Conservation (phyloP, 1,140 invertebrate species). For the Drosophila bocqueti region DNA sequence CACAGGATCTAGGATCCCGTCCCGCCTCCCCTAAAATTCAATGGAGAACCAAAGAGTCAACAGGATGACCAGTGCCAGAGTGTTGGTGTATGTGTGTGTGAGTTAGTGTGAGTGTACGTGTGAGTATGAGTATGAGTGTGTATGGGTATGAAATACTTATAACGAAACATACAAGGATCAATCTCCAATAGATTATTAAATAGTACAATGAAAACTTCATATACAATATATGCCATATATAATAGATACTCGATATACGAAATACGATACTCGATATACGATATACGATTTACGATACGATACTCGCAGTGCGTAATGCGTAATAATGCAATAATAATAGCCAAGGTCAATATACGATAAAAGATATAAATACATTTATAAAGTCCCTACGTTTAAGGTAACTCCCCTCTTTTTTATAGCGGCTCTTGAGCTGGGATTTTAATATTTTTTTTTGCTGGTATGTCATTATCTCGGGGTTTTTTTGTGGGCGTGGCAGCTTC, state of each 20-base stretch:
- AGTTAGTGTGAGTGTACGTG: conserved; percentile 19
- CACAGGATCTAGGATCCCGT: conserved; percentile 30
- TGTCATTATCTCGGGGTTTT: conserved; percentile 31
- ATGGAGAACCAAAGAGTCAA: not conserved
- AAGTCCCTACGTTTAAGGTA: conserved; percentile 41
- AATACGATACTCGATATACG: conserved; percentile 60
- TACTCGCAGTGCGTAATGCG: conserved; percentile 61
- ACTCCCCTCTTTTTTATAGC: conserved; percentile 33
- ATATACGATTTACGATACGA: conserved; percentile 66
- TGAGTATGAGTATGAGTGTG: conserved; percentile 45
- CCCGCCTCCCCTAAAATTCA: conserved; percentile 15
- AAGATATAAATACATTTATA: conserved; percentile 49
- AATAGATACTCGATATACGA: conserved; percentile 61
- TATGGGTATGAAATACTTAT: conserved; percentile 55
- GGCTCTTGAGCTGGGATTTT: conserved; percentile 40
- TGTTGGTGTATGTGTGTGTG: conserved; percentile 39
- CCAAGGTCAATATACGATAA: conserved; percentile 61
- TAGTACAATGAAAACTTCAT: conserved; percentile 82
- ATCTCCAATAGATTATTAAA: conserved; percentile 81
- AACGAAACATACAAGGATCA: conserved; percentile 81
- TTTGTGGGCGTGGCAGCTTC: conserved; percentile 64
- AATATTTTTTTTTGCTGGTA: not conserved
- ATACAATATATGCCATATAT: conserved; percentile 78
- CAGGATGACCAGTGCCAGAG: conserved; percentile 29
- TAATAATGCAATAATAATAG: conserved; percentile 82